Base-by-base conservation (phyloP, 2,113 vertebrate species). In the Bubo scandiacus region DNA sequence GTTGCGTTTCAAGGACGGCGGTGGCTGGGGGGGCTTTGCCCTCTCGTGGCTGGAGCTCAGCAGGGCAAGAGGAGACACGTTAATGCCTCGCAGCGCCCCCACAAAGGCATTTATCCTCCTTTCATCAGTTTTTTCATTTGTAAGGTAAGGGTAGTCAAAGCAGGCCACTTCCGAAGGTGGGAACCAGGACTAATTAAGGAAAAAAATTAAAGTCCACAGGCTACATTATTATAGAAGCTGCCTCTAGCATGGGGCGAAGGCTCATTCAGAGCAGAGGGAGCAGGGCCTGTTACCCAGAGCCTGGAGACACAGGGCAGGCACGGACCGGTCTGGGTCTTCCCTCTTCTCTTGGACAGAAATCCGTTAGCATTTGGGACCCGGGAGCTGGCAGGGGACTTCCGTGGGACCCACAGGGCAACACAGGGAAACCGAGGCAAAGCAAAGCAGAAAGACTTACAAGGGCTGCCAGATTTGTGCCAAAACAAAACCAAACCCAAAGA, bases 1-100 rank as follows among this genome's bases (percentile, higher is more conserved):
- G 55, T 2, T 6, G 19, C 18, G 4, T 2, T 5, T 4, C 1
- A 34, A 21, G 59, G 51, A 5, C 10, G 8, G 47, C 4, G 7
- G 10, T n/a, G 25, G 4, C 15, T 5, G 29, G 17, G 59, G 26
- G 38, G 42, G 55, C 12, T 34, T 61, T 14, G 45, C 65, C 67
- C 95, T 71, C 95, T 81, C 81, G 29, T 63, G 91, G 73, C 77
- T 30, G 66, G n/a, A 17, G n/a, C 8, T 58, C 19, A 22, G 21
- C 54, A 15, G 45, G 45, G 45, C 45, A 20, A 47, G 45, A 47
- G 45, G 45, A 47, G 45, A 47, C 45, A 20, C 45, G 45, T 10
- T 47, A 47, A 47, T 10, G 45, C 45, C 45, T 21, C 10, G 45
- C 45, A 3, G 9, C 4, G 8, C 36, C 17, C 45, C 49, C 36